phyloP scores from a whole-genome alignment of 2,113 vertebrate species.

The Cyprinodon variegatus region DNA sequence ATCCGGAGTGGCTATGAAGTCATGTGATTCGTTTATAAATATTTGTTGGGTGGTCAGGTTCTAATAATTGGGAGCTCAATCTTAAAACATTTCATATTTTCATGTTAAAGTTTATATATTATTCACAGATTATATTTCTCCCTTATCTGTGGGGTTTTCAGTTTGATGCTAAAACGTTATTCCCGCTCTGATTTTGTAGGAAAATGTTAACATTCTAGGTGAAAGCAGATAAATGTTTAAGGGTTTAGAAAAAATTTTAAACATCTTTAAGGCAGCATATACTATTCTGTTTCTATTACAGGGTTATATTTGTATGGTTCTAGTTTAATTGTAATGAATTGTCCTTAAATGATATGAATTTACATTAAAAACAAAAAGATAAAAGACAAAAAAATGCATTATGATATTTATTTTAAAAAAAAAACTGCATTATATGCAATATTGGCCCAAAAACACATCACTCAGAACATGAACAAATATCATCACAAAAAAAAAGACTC shows the following conservation, averaged over 20 bases:
- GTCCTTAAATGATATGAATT: slow-evolving; percentile 38
- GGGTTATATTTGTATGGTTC: slow-evolving; percentile 8
- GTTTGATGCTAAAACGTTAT: slow-evolving; percentile 33
- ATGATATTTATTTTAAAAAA: slow-evolving; percentile 47
- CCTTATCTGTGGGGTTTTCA: slow-evolving; percentile 9
- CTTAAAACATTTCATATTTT: slow-evolving; percentile 17
- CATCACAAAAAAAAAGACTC: not conserved
- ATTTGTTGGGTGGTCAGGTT: not conserved
- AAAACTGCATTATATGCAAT: slow-evolving; percentile 15
- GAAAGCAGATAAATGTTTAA: slow-evolving; percentile 11
- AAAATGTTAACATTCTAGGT: not conserved
- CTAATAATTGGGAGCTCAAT: slow-evolving; percentile 3
- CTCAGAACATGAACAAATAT: slow-evolving; percentile 32
- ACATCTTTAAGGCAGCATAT: slow-evolving; percentile 13
- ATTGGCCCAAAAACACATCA: slow-evolving; percentile 54
- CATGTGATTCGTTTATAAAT: slow-evolving; percentile 80
- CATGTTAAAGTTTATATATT: not conserved
- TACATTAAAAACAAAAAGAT: slow-evolving; percentile 8
- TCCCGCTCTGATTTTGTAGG: slow-evolving; percentile 14
- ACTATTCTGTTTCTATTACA: slow-evolving; percentile 3
- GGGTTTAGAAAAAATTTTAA: slow-evolving; percentile 8
- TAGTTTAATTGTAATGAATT: slow-evolving; percentile 60
- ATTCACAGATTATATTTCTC: slow-evolving; percentile 37
- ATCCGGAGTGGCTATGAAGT: slow-evolving; percentile 92
- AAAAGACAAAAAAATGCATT: not conserved